Evolutionary conservation across 2,113 vertebrate species (phyloP).

Genomic region (Brachionichthys hirsutus): DNA sequence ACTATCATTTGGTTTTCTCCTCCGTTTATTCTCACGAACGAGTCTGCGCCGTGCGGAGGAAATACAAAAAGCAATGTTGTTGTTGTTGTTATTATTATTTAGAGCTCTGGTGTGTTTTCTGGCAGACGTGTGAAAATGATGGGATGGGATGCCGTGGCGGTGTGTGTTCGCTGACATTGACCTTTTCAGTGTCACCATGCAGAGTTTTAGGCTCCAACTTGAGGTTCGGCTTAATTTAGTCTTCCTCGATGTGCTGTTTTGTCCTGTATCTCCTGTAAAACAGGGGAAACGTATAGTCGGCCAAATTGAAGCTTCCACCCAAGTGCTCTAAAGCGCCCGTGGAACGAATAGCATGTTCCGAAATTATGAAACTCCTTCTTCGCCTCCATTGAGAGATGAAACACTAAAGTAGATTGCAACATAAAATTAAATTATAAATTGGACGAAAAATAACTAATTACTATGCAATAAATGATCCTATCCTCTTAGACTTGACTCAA

Average conservation of each 20-base stretch:
- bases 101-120: slow-evolving; percentile 39
- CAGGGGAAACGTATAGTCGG: neutral
- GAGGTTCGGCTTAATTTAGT: neutral
- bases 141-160: slow-evolving; percentile 31
- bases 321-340: neutral
- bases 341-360: too few relatives aligned
- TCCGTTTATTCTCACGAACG: slow-evolving; percentile 43
- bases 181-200: slow-evolving; percentile 23
- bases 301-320: neutral
- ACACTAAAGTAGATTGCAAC: too few relatives aligned
- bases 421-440: too few relatives aligned
- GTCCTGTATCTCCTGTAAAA: neutral
- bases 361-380: too few relatives aligned
- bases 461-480: too few relatives aligned
- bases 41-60: slow-evolving; percentile 23
- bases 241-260: neutral
- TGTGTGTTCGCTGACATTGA: slow-evolving; percentile 39
- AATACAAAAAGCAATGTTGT: slow-evolving; percentile 21
- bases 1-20: slow-evolving; percentile 67
- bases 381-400: too few relatives aligned
- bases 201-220: neutral
- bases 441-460: too few relatives aligned
- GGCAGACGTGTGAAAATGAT: slow-evolving; percentile 61
- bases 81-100: slow-evolving; percentile 20
- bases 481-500: too few relatives aligned